These are phyloP conservation scores for Lacerta viridis DNA, from an alignment of 2,797 vertebrate species.

Conservation along the genomic window DNA sequence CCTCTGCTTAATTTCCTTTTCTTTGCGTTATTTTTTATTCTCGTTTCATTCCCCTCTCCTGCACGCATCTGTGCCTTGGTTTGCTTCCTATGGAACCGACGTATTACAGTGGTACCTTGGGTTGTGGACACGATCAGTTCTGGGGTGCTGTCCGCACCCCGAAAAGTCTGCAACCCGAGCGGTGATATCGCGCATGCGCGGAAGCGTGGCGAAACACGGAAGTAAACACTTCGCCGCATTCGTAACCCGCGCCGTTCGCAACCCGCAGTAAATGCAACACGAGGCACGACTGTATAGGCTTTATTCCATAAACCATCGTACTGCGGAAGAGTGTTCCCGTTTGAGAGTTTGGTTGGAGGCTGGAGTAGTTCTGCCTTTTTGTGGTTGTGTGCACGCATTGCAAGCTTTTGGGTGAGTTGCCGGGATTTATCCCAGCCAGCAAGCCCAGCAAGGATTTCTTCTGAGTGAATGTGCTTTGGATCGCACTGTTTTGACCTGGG, in stretches of 20 bases:
- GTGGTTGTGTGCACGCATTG: background rate
- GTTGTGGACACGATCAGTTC: too few species aligned
- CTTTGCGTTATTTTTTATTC: background rate
- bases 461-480: background rate
- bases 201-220: too few species aligned
- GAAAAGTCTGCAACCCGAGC: too few species aligned
- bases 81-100: background rate
- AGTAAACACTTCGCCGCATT: too few species aligned
- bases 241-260: too few species aligned
- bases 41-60: background rate
- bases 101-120: too few species aligned
- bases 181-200: too few species aligned
- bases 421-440: background rate
- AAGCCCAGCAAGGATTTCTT: background rate
- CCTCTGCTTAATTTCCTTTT: background rate
- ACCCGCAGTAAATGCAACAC: too few species aligned
- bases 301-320: background rate
- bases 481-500: background rate
- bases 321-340: background rate
- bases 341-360: background rate
- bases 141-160: too few species aligned
- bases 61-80: background rate
- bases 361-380: background rate
- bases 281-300: background rate
- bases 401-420: background rate